Evolutionary conservation across 1,140 invertebrate species (phyloP).

Genomic region (Homarus americanus): DNA sequence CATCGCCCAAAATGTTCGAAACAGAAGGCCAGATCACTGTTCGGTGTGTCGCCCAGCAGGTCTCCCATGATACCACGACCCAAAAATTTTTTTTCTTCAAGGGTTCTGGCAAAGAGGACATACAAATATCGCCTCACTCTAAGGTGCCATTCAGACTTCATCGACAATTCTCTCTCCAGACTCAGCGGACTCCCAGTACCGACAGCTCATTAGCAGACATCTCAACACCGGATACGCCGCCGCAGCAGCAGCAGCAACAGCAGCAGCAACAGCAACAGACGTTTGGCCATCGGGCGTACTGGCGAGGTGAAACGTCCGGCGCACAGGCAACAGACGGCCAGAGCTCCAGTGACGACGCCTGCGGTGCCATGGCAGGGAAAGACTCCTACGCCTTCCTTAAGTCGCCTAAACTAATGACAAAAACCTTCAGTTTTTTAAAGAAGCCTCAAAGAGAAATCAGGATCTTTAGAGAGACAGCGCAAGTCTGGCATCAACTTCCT

Average conservation of each 20-base stretch:
- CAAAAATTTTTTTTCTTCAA: slow-evolving; percentile 74
- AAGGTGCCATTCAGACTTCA: slow-evolving; percentile 66
- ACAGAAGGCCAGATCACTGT: slow-evolving; percentile 69
- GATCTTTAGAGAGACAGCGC: slow-evolving; percentile 72
- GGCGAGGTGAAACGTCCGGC: slow-evolving; percentile 25
- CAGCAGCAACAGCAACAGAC: slow-evolving; percentile 30
- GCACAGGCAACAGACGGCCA: slow-evolving; percentile 12
- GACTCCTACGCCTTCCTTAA: slow-evolving; percentile 71
- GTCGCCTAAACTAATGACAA: slow-evolving; percentile 73
- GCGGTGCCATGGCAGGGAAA: slow-evolving; percentile 15
- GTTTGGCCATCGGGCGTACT: slow-evolving; percentile 45
- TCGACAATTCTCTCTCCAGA: slow-evolving; percentile 69
- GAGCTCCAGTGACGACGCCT: slow-evolving; percentile 46
- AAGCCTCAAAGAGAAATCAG: slow-evolving; percentile 74
- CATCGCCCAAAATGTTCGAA: slow-evolving; percentile 75
- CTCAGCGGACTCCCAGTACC: slow-evolving; percentile 71
- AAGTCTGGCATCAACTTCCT: slow-evolving; percentile 71
- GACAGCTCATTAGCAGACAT: slow-evolving; percentile 71
- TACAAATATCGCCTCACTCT: slow-evolving; percentile 65
- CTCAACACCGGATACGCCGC: slow-evolving; percentile 71
- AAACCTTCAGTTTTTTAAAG: slow-evolving; percentile 73
- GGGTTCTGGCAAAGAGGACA: slow-evolving; percentile 64
- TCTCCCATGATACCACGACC: slow-evolving; percentile 74
- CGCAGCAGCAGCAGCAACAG: slow-evolving; percentile 58
- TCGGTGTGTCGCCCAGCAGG: slow-evolving; percentile 73